Base-by-base conservation (phyloP, 2,113 vertebrate genomes). In the Zosterops lateralis region DNA sequence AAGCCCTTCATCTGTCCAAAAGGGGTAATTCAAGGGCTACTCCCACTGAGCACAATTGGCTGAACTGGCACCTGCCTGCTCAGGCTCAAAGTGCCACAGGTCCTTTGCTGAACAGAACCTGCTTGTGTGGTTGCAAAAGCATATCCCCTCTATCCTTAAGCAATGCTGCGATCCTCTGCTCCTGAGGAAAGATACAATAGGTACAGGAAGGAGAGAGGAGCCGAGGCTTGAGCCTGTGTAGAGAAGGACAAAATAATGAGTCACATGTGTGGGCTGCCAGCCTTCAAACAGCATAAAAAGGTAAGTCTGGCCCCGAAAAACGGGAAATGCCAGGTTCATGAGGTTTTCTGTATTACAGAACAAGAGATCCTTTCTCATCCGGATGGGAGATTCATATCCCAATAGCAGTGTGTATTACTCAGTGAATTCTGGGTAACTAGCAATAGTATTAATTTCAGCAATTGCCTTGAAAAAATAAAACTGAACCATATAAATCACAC, bases 371-470 rank as follows among this genome's bases (percentile, higher is more conserved):
- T 44, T 31, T 66, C 36, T 56, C 21, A 20, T 25, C 11, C 1
- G 2, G 4, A 8, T 15, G 5, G 3, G 18, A 36, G 3, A 26
- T 16, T n/a, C 1, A 2, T 51, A 8, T 57, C 17, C 17, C 26
- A 53, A 2, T 14, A 56, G 24, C 7, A 20, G 9, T 28, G 62
- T 51, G 32, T 14, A n/a, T 38, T 38, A 38, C 38, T 11, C 38
- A 38, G 38, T 57, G 17, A 57, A 47, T 40, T 71, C 26, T 84
- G 14, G 14, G 17, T 21, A 18, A 54, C 6, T 48, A 42, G 22
- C 38, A 65, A 11, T 14, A 50, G 3, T 48, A 17, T 17, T 47
- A 6, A 67, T 60, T 57, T 70, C n/a, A 87, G 48, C 4, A 70
- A n/a, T 14, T n/a, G 3, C 25, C 5, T 45, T 67, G 17, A 31